Evolutionary conservation across 2,113 vertebrate species (phyloP), one percentile per base, ranked within the genome.

Genomic region (Corapipo altera): DNA sequence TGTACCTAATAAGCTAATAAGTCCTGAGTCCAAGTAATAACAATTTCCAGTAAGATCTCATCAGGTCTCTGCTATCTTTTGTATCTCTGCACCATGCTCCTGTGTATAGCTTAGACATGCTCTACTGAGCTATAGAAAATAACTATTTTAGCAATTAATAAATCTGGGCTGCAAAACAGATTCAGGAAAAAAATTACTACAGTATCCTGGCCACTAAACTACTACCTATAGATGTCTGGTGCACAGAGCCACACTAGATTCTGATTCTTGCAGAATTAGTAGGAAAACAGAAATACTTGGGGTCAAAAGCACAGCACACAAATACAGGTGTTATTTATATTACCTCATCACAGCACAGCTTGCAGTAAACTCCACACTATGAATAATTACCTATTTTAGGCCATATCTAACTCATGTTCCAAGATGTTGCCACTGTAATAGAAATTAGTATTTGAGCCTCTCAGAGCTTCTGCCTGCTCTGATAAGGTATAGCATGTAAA

Each of bases 301-400:
- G 89, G 93, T 82, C 52, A 91, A 85, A 96, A 85, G 37, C 95
- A 97, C 91, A 95, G 92, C 95, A 95, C 88, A 92, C 88, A 91
- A 94, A 87, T 89, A 92, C 2, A 1, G 23, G 62, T 92, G 96
- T 96, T 96, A 97, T 93, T 91, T 86, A 37, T 75, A 91, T 93
- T 81, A 92, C 92, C 93, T 93, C 83, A 95, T 33, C 95, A 94
- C 96, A 94, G 86, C 71, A 90, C 43, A 90, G 44, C 89, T 91
- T 80, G 89, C 81, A 91, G 75, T 65, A 87, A 92, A 78, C n/a
- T 75, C 51, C 72, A 93, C 74, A 62, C 91, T 92, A 83, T 59
- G 72, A 92, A 59, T 80, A 93, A 91, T 88, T 96, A 97, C 93
- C 92, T 96, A 96, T 93, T 96, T 96, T 95, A 89, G 83, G 73